These are phyloP conservation scores for Caenorhabditis uteleia DNA, from an alignment of 2,888 invertebrate species.

Conservation along the genomic window DNA sequence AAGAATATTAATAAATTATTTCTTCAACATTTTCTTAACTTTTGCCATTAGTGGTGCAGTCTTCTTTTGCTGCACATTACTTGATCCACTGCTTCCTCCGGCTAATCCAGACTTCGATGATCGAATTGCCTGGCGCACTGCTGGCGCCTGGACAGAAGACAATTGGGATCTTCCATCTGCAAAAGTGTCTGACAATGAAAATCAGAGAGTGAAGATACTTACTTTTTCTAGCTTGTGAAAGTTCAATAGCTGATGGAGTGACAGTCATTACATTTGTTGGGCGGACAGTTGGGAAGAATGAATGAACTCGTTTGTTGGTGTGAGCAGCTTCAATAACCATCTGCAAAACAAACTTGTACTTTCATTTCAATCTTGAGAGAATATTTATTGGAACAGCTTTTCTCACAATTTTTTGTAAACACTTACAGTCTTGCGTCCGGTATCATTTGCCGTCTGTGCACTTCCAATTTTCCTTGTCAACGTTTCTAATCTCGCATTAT, in stretches of 20 bases:
- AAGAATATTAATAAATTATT: conserved; percentile 1
- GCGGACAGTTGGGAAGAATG: conserved; percentile 10
- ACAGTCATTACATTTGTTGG: conserved; percentile 18
- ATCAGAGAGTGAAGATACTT: too few species aligned
- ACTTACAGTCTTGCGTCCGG: conserved; percentile 20
- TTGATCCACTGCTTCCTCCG: background rate
- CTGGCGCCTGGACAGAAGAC: conserved; percentile 6
- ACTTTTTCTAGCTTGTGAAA: conserved; percentile 29
- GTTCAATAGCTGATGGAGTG: conserved; percentile 21
- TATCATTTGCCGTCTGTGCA: conserved; percentile 4
- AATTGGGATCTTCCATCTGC: conserved; percentile 26
- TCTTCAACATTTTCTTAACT: conserved; percentile 25
- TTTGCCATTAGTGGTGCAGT: conserved; percentile 36
- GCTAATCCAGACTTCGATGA: conserved; percentile 12
- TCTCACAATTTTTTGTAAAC: too few species aligned
- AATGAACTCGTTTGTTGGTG: conserved; percentile 9
- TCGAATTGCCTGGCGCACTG: background rate
- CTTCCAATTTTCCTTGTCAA: conserved; percentile 14
- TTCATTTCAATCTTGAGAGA: background rate
- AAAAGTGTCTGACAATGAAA: conserved; percentile 3
- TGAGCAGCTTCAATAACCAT: conserved; percentile 34
- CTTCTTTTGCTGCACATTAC: conserved; percentile 2
- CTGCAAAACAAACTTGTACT: conserved; percentile 8
- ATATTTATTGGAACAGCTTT: background rate
- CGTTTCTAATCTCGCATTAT: conserved; percentile 15